These are phyloP conservation scores for Tethea ocularis DNA, from an alignment of 2,888 invertebrate genomes.

Conservation along the genomic window DNA sequence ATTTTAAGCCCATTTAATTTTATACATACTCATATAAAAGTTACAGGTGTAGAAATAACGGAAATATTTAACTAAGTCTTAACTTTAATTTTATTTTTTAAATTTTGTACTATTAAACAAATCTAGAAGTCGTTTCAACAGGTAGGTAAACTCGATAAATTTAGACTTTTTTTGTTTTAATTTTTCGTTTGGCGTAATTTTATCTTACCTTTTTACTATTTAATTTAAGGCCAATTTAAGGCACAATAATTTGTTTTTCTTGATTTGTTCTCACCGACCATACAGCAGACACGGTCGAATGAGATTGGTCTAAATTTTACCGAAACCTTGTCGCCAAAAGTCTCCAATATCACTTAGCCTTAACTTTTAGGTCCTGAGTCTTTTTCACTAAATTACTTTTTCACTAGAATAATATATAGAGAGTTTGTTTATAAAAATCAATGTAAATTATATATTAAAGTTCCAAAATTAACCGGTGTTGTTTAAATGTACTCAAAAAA, in stretches of 20 bases:
- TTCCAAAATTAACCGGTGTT: constrained; percentile 84
- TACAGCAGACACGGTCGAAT: constrained; percentile 69
- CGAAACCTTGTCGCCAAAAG: constrained; percentile 74
- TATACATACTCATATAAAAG: constrained; percentile 77
- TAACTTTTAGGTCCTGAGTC: constrained; percentile 75
- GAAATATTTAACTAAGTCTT: constrained; percentile 80
- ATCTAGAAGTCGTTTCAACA: constrained; percentile 79
- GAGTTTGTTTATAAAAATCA: constrained; percentile 81
- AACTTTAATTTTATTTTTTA: constrained; percentile 75
- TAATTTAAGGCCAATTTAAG: constrained; percentile 85
- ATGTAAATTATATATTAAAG: constrained; percentile 76
- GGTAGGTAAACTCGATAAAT: constrained; percentile 79
- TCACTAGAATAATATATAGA: constrained; percentile 77
- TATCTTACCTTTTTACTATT: constrained; percentile 77
- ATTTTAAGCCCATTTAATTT: constrained; percentile 57
- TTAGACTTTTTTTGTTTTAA: constrained; percentile 66
- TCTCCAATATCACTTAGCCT: constrained; percentile 81
- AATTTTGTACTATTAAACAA: constrained; percentile 84
- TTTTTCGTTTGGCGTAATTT: constrained; percentile 68
- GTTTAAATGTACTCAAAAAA: constrained; percentile 83
- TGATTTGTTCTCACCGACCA: constrained; percentile 70
- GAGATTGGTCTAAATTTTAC: constrained; percentile 79
- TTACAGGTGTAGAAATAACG: constrained; percentile 80
- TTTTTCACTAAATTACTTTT: constrained; percentile 74
- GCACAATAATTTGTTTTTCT: constrained; percentile 71